Evolutionary conservation across 2,113 vertebrate genomes (phyloP).

Genomic region (Morone chrysops): DNA sequence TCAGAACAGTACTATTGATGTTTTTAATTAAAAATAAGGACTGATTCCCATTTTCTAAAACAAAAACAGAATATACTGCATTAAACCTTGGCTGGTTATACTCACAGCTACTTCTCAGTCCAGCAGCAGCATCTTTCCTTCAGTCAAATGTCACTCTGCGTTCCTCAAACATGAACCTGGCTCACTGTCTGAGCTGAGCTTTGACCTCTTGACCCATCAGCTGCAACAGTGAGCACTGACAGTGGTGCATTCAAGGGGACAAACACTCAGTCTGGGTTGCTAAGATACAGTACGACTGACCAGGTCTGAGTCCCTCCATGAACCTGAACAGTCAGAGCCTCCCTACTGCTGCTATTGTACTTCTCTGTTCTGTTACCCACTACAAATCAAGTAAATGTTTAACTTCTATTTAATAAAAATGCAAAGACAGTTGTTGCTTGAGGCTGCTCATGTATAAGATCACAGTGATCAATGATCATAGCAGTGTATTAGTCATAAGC

Average conservation of each 20-base stretch:
- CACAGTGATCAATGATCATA: neutral
- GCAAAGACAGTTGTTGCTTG: neutral
- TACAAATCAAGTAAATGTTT: neutral
- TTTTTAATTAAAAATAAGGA: conserved; percentile 1
- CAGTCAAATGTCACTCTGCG: conserved; percentile 8
- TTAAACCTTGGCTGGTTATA: neutral
- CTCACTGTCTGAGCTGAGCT: conserved; percentile 5
- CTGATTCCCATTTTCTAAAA: neutral
- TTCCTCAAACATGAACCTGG: conserved; percentile 25
- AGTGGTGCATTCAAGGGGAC: conserved; percentile 26
- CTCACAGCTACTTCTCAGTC: neutral
- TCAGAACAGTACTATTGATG: neutral
- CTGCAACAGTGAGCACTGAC: conserved; percentile 2
- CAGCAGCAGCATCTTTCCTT: neutral
- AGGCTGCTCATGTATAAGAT: neutral
- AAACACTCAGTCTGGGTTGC: conserved; percentile 22
- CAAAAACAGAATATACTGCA: neutral
- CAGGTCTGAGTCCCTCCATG: conserved; percentile 26
- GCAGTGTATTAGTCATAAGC: neutral
- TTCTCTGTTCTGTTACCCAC: neutral
- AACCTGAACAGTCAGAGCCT: neutral
- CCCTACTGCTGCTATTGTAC: neutral
- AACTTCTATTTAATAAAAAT: neutral
- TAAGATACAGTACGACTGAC: conserved; percentile 36
- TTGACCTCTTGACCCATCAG: conserved; percentile 39